phyloP scores from a whole-genome alignment of 2,888 invertebrate species.

The Netelia fuscicornis region DNA sequence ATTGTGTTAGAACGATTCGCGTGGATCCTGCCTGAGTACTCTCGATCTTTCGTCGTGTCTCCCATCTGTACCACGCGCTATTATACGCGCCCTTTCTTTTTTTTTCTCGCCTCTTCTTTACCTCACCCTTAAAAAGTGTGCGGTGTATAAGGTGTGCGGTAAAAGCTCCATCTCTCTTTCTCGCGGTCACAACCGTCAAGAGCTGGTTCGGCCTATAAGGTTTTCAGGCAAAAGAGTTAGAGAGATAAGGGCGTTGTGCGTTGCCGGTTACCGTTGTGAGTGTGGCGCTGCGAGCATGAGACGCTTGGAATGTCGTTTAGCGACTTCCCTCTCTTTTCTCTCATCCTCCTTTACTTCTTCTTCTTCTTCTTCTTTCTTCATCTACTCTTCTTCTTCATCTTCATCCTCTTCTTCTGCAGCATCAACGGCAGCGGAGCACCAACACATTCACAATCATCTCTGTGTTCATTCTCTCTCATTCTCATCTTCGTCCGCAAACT shows the following conservation, averaged over 20 bases:
- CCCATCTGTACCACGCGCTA: conserved; percentile 12
- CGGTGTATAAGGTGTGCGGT: conserved; percentile 54
- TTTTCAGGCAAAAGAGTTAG: conserved; percentile 67
- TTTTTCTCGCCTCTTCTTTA: conserved; percentile 6
- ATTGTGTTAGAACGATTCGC: too few relatives aligned
- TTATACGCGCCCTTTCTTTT: conserved; percentile 11
- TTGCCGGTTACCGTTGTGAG: conserved; percentile 84
- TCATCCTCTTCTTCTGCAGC: conserved; percentile 39
- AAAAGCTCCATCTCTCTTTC: conserved; percentile 40
- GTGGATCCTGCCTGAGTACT: too few relatives aligned
- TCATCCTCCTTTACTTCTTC: conserved; percentile 52
- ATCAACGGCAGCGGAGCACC: conserved; percentile 15
- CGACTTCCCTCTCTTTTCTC: conserved; percentile 82
- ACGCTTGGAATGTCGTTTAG: conserved; percentile 84
- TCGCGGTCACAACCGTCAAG: conserved; percentile 5
- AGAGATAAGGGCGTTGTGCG: conserved; percentile 82
- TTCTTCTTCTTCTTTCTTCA: conserved; percentile 56
- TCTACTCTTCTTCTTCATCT: conserved; percentile 33
- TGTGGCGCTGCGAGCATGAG: conserved; percentile 81
- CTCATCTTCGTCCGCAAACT: conserved; percentile 21
- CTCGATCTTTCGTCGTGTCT: conserved; percentile 21
- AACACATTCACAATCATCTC: conserved; percentile 42
- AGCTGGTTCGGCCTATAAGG: conserved; percentile 41
- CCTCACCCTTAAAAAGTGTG: background rate
- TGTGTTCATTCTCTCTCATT: conserved; percentile 9